Evolutionary conservation across 2,888 invertebrate species (phyloP).

Genomic region (Chrysina gloriosa): DNA sequence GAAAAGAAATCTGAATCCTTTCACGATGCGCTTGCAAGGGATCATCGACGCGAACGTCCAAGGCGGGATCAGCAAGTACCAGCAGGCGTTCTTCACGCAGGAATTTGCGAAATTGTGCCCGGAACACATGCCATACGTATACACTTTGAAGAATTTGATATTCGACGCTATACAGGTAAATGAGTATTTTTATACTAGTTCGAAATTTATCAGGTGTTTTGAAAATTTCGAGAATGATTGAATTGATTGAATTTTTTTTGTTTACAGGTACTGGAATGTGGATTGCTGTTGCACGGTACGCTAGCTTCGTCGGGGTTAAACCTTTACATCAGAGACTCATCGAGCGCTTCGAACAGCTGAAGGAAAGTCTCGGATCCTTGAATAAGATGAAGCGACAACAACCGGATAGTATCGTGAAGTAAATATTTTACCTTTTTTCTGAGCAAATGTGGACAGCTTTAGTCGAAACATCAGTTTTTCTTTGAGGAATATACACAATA

Average conservation of each 20-base stretch:
- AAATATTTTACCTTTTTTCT: slow-evolving; percentile 63
- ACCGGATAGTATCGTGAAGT: slow-evolving; percentile 86
- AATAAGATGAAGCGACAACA: slow-evolving; percentile 74
- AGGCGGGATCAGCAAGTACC: slow-evolving; percentile 94
- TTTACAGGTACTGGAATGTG: slow-evolving; percentile 80
- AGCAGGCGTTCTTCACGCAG: slow-evolving; percentile 90
- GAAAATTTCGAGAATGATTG: no score
- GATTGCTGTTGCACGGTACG: slow-evolving; percentile 84
- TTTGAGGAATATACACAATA: no score
- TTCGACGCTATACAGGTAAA: slow-evolving; percentile 79
- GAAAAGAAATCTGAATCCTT: slow-evolving; percentile 87
- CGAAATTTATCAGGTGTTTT: no score
- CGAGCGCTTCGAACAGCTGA: slow-evolving; percentile 87
- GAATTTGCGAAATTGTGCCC: slow-evolving; percentile 77
- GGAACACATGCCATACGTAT: slow-evolving; percentile 70
- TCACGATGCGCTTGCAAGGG: slow-evolving; percentile 90
- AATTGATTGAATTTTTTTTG: no score
- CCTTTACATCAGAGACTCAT: slow-evolving; percentile 90
- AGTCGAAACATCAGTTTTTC: no score
- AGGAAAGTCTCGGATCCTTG: slow-evolving; percentile 79
- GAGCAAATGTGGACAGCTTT: no score
- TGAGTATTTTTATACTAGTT: neutral
- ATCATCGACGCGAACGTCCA: slow-evolving; percentile 97
- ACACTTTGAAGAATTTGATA: slow-evolving; percentile 74
- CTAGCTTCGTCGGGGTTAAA: slow-evolving; percentile 88